These are phyloP conservation scores for Spilosoma lubricipeda DNA, from an alignment of 2,888 invertebrate genomes.

Conservation along the genomic window DNA sequence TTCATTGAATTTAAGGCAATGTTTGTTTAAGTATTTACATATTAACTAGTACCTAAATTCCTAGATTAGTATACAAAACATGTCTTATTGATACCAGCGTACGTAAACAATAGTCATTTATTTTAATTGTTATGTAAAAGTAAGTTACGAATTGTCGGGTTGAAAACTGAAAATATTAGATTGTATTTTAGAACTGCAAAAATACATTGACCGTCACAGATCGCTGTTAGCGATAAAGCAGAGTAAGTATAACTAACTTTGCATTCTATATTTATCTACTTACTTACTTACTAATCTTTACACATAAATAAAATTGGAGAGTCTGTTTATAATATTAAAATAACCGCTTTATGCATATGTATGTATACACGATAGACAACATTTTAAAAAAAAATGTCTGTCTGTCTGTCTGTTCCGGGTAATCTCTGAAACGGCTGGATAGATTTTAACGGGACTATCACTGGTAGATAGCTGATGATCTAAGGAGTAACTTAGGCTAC, in stretches of 20 bases:
- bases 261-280: not conserved
- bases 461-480: too few species aligned
- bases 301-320: too few species aligned
- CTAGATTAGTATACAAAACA: not conserved
- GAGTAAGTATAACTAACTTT: not conserved
- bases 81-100: not conserved
- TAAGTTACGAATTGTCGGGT: not conserved
- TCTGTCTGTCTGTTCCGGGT: too few species aligned
- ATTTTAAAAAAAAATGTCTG: too few species aligned
- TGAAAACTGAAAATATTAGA: not conserved
- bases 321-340: too few species aligned
- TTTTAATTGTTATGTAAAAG: not conserved
- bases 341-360: too few species aligned
- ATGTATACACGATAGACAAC: too few species aligned
- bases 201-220: constrained; percentile 3
- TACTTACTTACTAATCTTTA: too few species aligned
- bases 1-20: not conserved
- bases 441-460: too few species aligned
- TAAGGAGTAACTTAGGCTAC: too few species aligned
- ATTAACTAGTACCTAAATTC: not conserved
- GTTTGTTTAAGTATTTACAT: not conserved
- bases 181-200: not conserved
- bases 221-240: not conserved
- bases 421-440: too few species aligned
- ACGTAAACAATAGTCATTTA: not conserved